Evolutionary conservation across 2,113 vertebrate genomes (phyloP).

Genomic region (Tetrao urogallus): DNA sequence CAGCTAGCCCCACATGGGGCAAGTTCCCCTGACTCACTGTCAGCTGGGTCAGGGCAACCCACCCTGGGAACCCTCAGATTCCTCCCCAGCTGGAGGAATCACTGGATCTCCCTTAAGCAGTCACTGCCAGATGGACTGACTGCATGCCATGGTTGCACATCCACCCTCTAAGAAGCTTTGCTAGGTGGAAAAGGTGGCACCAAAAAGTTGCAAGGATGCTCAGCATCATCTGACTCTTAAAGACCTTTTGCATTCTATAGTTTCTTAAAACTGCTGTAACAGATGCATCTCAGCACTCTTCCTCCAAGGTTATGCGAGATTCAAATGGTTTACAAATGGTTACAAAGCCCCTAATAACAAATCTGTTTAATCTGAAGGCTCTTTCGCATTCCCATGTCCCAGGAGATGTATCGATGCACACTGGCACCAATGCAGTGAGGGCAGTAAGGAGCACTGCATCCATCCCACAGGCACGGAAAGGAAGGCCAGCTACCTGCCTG

Average conservation of each 20-base stretch:
- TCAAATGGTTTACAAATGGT: conserved; percentile 34
- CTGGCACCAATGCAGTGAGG: neutral
- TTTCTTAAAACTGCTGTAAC: conserved; percentile 48
- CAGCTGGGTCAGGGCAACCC: conserved; percentile 3
- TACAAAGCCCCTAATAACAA: neutral
- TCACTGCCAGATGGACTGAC: neutral
- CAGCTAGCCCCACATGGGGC: neutral
- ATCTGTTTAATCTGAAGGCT: neutral
- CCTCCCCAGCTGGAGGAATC: conserved; percentile 18
- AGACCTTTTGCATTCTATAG: neutral
- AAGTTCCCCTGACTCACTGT: neutral
- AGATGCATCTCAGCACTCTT: conserved; percentile 39
- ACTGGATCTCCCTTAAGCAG: conserved; percentile 29
- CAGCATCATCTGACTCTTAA: neutral
- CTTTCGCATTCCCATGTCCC: neutral
- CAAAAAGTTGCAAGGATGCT: neutral
- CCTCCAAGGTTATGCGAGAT: conserved; percentile 46
- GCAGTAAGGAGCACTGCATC: neutral
- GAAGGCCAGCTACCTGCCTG: neutral
- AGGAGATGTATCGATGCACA: neutral
- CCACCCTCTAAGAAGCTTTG: neutral
- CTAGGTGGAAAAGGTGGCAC: neutral
- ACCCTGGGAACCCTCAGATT: neutral
- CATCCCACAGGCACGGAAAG: neutral
- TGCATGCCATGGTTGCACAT: neutral